Percentiles rank a stretch among this genome's conserved stretches.
These are phyloP conservation scores for Petrocephalus microphthalmus DNA, from an alignment of 2,113 vertebrate species.

Conservation along the genomic window DNA sequence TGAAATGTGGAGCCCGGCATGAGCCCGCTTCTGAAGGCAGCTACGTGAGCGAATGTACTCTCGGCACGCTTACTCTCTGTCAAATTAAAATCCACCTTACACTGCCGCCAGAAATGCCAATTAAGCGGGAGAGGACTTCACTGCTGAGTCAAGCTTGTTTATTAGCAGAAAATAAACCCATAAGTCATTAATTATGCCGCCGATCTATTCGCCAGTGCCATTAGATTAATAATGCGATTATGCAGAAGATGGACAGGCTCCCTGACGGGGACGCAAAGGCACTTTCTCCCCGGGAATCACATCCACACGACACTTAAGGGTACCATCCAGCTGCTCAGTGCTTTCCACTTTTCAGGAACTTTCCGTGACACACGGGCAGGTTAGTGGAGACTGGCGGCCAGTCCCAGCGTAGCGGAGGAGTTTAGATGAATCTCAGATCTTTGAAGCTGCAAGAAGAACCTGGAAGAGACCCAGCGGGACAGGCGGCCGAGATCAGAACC, in stretches of 20 bases:
- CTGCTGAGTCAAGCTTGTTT: conserved; percentile 11
- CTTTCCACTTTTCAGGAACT: not conserved
- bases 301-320: not conserved
- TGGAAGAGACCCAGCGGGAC: too few relatives aligned
- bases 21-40: not conserved
- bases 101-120: not conserved
- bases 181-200: not conserved
- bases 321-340: not conserved
- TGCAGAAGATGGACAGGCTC: not conserved
- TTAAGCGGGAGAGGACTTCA: not conserved
- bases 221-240: conserved; percentile 12
- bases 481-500: too few relatives aligned
- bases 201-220: not conserved
- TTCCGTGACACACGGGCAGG: too few relatives aligned
- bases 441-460: too few relatives aligned
- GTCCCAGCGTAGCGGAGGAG: too few relatives aligned
- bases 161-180: not conserved
- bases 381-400: too few relatives aligned
- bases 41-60: not conserved
- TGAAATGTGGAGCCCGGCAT: not conserved
- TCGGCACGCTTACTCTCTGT: not conserved
- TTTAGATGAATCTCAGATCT: too few relatives aligned
- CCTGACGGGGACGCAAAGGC: not conserved
- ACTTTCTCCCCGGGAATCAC: not conserved
- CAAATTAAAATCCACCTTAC: not conserved